These are phyloP conservation scores for Phenganax stokvisi DNA, from an alignment of 92 coral and sea anemone genomes.

Conservation along the genomic window DNA sequence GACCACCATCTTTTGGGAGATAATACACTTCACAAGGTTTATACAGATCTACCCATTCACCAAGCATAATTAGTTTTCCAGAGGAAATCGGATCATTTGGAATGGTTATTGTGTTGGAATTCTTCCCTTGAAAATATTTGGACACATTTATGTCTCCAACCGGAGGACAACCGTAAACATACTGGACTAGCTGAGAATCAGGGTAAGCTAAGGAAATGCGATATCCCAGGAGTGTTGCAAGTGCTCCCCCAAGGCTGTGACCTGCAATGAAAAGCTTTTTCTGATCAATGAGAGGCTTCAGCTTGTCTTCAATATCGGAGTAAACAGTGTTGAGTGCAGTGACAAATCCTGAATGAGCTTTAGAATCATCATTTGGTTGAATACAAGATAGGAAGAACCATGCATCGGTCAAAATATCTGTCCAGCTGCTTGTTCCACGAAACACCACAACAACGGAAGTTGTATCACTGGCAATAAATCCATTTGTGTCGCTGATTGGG, in stretches of 20 bases:
- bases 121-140: background rate
- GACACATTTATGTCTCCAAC: background rate
- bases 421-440: background rate
- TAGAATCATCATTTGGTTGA: background rate
- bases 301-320: background rate
- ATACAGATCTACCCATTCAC: background rate
- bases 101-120: constrained; percentile 1
- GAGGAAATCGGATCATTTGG: background rate
- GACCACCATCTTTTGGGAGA: background rate
- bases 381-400: background rate
- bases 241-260: too few relatives aligned
- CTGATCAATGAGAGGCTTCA: background rate
- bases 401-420: background rate
- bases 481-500: background rate
- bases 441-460: background rate
- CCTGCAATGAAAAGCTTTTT: too few relatives aligned
- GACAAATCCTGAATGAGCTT: background rate
- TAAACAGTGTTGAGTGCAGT: background rate
- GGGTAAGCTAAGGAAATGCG: background rate
- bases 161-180: background rate
- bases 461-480: background rate
- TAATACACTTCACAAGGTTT: background rate
- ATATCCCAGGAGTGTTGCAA: too few relatives aligned
- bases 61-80: background rate
- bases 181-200: background rate